Conservation (phyloP, 1,140 invertebrate genomes). For the Tetragnatha versicolor region DNA sequence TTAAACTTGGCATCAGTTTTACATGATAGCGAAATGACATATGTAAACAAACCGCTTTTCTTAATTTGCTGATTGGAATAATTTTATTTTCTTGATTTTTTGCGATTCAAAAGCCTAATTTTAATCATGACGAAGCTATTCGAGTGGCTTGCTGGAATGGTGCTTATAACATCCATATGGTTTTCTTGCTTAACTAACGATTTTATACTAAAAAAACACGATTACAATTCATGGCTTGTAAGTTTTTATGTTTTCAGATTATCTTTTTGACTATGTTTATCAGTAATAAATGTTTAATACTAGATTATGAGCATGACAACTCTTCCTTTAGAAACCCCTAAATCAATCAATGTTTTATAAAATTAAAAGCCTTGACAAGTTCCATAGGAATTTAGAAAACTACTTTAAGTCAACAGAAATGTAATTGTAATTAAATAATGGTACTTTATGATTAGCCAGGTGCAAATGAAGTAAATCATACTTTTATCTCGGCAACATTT, state of each 20-base stretch:
- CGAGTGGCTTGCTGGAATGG: constrained; percentile 34
- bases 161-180: constrained; percentile 6
- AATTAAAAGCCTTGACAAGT: background rate
- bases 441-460: too few species aligned
- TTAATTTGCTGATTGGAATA: too few species aligned
- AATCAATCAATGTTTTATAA: background rate
- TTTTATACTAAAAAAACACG: constrained; percentile 31
- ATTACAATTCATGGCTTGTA: constrained; percentile 43
- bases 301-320: background rate
- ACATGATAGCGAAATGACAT: too few species aligned
- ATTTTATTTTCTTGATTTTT: too few species aligned
- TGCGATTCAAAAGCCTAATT: too few species aligned
- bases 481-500: too few species aligned
- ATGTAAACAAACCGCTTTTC: too few species aligned
- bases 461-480: too few species aligned
- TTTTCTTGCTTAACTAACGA: constrained; percentile 25
- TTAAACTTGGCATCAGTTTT: background rate
- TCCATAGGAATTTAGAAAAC: background rate
- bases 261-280: background rate
- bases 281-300: background rate
- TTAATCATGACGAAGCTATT: constrained; percentile 42
- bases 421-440: too few species aligned
- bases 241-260: background rate
- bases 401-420: background rate
- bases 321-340: background rate